Evolutionary conservation across 1,140 invertebrate genomes (phyloP).

Genomic region (Drosophila trapezifrons): DNA sequence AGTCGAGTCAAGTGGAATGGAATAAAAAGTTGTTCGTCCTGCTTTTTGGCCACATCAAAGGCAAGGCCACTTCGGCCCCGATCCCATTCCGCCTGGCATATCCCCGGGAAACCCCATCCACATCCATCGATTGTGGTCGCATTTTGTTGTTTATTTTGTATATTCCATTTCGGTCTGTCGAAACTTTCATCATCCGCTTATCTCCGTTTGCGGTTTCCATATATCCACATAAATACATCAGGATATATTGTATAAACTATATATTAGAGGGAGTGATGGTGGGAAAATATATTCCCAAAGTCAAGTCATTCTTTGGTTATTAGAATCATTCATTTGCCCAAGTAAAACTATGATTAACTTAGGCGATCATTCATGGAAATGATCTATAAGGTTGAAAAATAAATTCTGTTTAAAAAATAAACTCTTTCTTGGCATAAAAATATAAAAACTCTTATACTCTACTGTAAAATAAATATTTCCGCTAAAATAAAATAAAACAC

Average conservation of each 20-base stretch:
- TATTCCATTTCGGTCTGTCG: conserved; percentile 52
- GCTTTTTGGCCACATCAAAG: conserved; percentile 72
- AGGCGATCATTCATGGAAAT: too few relatives aligned
- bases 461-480: not conserved
- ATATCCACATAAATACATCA: conserved; percentile 29
- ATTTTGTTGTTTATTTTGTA: conserved; percentile 67
- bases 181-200: conserved; percentile 60
- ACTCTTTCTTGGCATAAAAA: too few relatives aligned
- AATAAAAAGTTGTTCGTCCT: conserved; percentile 59
- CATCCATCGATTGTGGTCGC: conserved; percentile 65
- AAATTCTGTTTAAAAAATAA: too few relatives aligned
- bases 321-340: not conserved
- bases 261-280: not conserved
- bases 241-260: not conserved
- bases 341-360: too few relatives aligned
- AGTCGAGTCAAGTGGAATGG: conserved; percentile 44
- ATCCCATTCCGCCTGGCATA: not conserved
- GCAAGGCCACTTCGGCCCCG: conserved; percentile 31
- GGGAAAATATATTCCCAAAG: not conserved
- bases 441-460: too few relatives aligned
- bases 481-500: not conserved
- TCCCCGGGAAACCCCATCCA: not conserved
- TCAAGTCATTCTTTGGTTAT: not conserved
- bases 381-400: too few relatives aligned
- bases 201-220: conserved; percentile 52